Percentiles rank a stretch among this genome's conserved stretches.
phyloP scores from a whole-genome alignment of 2,888 invertebrate genomes.

The Agriopis marginaria region DNA sequence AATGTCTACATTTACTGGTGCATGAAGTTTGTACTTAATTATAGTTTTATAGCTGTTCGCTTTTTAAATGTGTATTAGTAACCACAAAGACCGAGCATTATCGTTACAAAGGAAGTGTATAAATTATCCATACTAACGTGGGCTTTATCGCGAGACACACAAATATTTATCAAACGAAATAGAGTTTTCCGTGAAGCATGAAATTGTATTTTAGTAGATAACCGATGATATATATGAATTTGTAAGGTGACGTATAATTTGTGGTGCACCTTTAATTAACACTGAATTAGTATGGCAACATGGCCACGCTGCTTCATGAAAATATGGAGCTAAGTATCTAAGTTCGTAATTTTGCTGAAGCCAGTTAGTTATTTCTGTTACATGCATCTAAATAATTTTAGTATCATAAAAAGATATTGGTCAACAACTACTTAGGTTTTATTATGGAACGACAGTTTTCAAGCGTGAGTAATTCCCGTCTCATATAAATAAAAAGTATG shows the following conservation, averaged over 20 bases:
- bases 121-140: constrained; percentile 72
- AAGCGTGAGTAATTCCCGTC: no score
- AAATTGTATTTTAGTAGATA: constrained; percentile 66
- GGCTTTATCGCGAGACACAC: constrained; percentile 71
- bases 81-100: constrained; percentile 82
- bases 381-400: constrained; percentile 6
- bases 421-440: background rate
- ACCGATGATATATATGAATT: constrained; percentile 30
- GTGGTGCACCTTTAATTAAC: constrained; percentile 42
- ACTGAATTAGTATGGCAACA: constrained; percentile 38
- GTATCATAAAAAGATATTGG: background rate
- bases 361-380: constrained; percentile 35
- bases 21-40: constrained; percentile 86
- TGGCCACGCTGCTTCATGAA: constrained; percentile 27
- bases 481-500: background rate
- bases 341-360: constrained; percentile 34
- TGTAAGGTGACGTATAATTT: constrained; percentile 40
- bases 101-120: constrained; percentile 81
- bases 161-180: constrained; percentile 77
- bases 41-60: constrained; percentile 83
- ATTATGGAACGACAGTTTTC: no score
- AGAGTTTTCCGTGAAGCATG: constrained; percentile 66
- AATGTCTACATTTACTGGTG: constrained; percentile 87
- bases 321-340: constrained; percentile 21
- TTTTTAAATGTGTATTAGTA: constrained; percentile 80